These are phyloP conservation scores for Hippocampus barbouri DNA, from an alignment of 2,113 vertebrate species.

Conservation along the genomic window DNA sequence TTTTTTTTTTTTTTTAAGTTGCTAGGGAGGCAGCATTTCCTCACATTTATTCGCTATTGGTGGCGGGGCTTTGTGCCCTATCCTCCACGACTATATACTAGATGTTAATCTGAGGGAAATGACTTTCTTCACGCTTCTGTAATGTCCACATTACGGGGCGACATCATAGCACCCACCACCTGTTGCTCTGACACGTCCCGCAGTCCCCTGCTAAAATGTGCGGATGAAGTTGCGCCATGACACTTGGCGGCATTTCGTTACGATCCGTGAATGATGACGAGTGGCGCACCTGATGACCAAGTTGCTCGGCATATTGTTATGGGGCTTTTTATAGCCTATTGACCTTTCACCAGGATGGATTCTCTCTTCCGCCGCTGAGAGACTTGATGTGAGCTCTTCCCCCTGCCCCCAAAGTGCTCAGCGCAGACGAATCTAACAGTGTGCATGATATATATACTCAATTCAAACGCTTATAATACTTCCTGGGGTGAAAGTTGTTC, in stretches of 20 bases:
- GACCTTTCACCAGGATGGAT: conserved; percentile 62
- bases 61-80: too few relatives aligned
- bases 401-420: background rate
- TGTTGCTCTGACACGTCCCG: background rate
- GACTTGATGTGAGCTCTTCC: conserved; percentile 17
- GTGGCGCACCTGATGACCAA: conserved; percentile 22
- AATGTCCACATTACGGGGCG: too few relatives aligned
- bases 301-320: conserved; percentile 45
- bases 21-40: background rate
- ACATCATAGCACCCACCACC: background rate
- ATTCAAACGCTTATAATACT: background rate
- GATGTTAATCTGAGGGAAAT: background rate
- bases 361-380: conserved; percentile 34
- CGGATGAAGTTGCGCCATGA: conserved; percentile 8
- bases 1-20: too few relatives aligned
- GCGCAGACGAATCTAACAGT: background rate
- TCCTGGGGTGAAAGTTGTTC: background rate
- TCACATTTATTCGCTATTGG: background rate
- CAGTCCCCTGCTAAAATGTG: conserved; percentile 4
- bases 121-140: background rate
- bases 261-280: conserved; percentile 46
- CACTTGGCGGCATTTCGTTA: conserved; percentile 10
- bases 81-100: background rate
- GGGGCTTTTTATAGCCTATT: conserved; percentile 49
- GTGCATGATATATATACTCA: too few relatives aligned